phyloP scores from a whole-genome alignment of 2,113 vertebrate genomes.

The human (Homo sapiens) region GRCh38 chr20:40258501-40259000 shows the following conservation, averaged over 20 bases:
- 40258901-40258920: background rate
- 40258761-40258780: slow-evolving; percentile 67
- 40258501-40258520: background rate
- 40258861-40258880: background rate
- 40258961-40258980: background rate
- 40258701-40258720: slow-evolving; percentile 62
- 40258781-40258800: slow-evolving; percentile 59
- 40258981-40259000: background rate
- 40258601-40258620: background rate
- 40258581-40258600: slow-evolving; percentile 50
- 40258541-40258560: slow-evolving; percentile 35
- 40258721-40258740: slow-evolving; percentile 58
- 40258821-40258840: background rate
- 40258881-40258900: background rate
- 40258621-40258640: slow-evolving; percentile 40
- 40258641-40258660: slow-evolving; percentile 76
- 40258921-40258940: background rate
- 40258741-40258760: slow-evolving; percentile 33
- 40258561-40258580: background rate
- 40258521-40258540: background rate
- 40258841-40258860: background rate
- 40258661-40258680: slow-evolving; percentile 71
- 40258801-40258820: slow-evolving; percentile 23
- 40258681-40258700: slow-evolving; percentile 73
- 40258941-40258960: background rate